Evolutionary conservation across 2,888 invertebrate genomes (phyloP).

Genomic region (Agrilus cyanescens): DNA sequence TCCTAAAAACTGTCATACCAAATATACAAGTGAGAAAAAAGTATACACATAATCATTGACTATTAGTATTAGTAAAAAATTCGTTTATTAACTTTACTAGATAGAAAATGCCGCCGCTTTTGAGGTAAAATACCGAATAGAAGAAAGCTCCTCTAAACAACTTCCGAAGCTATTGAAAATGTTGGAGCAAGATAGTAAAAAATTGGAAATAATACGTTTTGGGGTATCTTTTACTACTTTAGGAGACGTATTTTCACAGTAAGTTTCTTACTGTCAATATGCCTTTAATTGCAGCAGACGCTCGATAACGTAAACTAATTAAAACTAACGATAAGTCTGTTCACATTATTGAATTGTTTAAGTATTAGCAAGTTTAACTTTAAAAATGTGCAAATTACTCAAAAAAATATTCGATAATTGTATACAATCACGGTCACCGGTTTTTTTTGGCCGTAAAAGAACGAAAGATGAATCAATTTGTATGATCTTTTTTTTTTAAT

Average conservation of each 20-base stretch:
- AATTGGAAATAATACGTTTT: slow-evolving; percentile 60
- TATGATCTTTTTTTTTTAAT: too few relatives aligned
- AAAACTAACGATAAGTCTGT: too few relatives aligned
- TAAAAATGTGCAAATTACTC: too few relatives aligned
- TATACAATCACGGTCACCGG: too few relatives aligned
- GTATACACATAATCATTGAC: too few relatives aligned
- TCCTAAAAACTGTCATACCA: slow-evolving; percentile 53
- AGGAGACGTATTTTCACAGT: slow-evolving; percentile 82
- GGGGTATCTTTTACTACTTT: slow-evolving; percentile 76
- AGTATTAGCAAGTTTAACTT: too few relatives aligned
- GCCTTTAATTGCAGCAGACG: too few relatives aligned
- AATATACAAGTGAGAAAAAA: slow-evolving; percentile 38
- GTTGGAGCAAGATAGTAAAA: slow-evolving; percentile 46
- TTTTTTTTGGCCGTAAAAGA: too few relatives aligned
- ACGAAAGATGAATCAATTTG: too few relatives aligned
- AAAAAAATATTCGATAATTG: too few relatives aligned
- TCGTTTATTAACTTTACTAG: slow-evolving; percentile 12
- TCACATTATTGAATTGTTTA: too few relatives aligned
- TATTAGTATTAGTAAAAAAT: neutral
- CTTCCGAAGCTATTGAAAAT: slow-evolving; percentile 59
- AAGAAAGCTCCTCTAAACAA: slow-evolving; percentile 45
- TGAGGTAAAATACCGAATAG: slow-evolving; percentile 59
- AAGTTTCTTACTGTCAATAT: slow-evolving; percentile 21
- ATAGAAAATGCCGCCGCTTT: slow-evolving; percentile 62
- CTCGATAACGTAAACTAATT: too few relatives aligned